Evolutionary conservation across 2,113 vertebrate genomes (phyloP), one percentile per base, ranked within the genome.

Genomic region (Sinocyclocheilus anophthalmus): DNA sequence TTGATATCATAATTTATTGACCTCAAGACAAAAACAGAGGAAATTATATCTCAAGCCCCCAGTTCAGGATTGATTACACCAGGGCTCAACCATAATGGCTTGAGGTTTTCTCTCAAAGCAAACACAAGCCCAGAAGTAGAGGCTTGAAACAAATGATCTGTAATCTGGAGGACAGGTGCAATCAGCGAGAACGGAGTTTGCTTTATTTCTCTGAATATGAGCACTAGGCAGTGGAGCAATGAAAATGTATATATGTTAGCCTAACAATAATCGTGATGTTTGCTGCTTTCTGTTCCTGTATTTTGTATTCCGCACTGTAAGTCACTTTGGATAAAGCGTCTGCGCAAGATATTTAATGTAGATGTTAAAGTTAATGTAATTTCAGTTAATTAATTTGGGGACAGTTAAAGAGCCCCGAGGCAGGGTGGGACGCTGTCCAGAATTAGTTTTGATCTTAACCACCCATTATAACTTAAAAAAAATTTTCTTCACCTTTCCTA

Each of bases 41-140:
- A 85, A 81, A 69, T 75, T 61, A 67, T 16, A 55, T 81, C 20
- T 61, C 8, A 33, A 83, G 75, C 2, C 67, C 67, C 9, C 42
- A 84, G 53, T 59, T 78, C 76, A 75, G 5, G 72, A 80, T 75
- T 76, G 59, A 76, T 87, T 69, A 83, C 81, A 87, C 39, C 45
- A 77, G 50, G 65, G 22, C 72, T 81, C 77, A 26, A 50, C 24
- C 26, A 65, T 30, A 55, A 79, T 75, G 39, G 70, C 59, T 76
- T 76, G 70, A 86, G 70, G 42, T 55, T 80, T 80, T 76, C 20
- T 39, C 59, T 53, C 13, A 76, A 79, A 65, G 65, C 70, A 61
- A 45, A 55, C 53, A 53, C 42, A 59, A 48, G 61, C 26, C 24
- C 83, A 39, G 14, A 84, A 81, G 13, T 45, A 42, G 7, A 85